Percentiles rank a stretch among this genome's conserved stretches.
phyloP scores from a whole-genome alignment of 2,888 invertebrate species.

The Slavum lentiscoides region DNA sequence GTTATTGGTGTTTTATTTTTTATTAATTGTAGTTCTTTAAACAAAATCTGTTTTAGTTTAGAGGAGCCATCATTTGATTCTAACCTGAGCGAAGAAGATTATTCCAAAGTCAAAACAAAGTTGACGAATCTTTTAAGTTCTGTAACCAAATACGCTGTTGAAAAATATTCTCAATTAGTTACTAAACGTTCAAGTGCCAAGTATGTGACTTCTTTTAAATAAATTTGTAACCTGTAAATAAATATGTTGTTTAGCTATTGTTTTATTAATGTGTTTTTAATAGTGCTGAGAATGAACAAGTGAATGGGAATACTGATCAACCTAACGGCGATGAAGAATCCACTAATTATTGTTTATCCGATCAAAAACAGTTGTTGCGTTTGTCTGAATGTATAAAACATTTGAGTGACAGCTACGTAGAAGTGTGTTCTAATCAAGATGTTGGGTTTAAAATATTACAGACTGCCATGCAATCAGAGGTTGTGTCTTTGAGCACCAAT shows the following conservation, averaged over 20 bases:
- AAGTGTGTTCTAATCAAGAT: conserved; percentile 46
- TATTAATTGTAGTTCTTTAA: not conserved
- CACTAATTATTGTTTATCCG: conserved; percentile 40
- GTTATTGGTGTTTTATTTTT: not conserved
- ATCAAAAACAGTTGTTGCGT: conserved; percentile 48
- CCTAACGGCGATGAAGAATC: conserved; percentile 12
- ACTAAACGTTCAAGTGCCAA: conserved; percentile 64
- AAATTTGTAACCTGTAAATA: not conserved
- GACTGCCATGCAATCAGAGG: conserved; percentile 48
- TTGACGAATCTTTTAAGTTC: conserved; percentile 76
- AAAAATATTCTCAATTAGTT: conserved; percentile 85
- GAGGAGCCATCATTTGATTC: conserved; percentile 55
- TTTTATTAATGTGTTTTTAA: not conserved
- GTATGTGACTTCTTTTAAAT: conserved; percentile 10
- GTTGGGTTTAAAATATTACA: conserved; percentile 49
- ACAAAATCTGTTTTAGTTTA: conserved; percentile 36
- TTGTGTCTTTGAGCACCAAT: not conserved
- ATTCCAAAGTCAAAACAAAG: conserved; percentile 70
- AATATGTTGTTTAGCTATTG: not conserved
- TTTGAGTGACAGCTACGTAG: conserved; percentile 45
- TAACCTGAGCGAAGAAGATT: conserved; percentile 62
- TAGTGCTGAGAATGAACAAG: conserved; percentile 42
- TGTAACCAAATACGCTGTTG: conserved; percentile 91
- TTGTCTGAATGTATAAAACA: conserved; percentile 44
- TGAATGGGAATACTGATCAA: conserved; percentile 32